Base-by-base conservation (phyloP, 2,888 invertebrate species). In the Chelonus formosanus region DNA sequence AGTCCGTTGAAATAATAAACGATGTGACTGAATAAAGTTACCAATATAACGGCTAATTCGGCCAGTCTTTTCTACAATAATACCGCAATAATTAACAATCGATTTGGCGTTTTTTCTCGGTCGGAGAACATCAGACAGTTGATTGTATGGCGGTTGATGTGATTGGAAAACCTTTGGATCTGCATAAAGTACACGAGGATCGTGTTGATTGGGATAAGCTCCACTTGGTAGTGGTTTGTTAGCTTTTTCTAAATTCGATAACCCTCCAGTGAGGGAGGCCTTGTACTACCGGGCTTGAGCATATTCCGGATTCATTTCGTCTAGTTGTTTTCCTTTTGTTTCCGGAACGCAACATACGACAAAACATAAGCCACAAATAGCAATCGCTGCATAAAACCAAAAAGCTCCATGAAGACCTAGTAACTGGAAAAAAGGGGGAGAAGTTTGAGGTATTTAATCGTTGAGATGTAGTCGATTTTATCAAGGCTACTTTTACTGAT, bases 301-400 rank as follows among this genome's bases (percentile, higher is more conserved):
- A 75, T 89, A 89, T 77, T 89, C 89, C 43, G 91, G 89, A 79
- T 92, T 91, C 90, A 96, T 95, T 84, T 96, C 95, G 80, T 94
- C 94, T 75, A 96, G 86, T 80, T 95, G 94, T 74, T 91, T 91
- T 0, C 96, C 96, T 83, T 94, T 95, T 3, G 96, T 96, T 85
- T 96, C 96, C 0, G 96, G 96, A 5, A 96, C 93, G 80, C 91
- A 92, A 78, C 92, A 91, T 3, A 92, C 91, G 1, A 95, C 92
- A 83, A 95, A 96, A 80, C 94, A 90, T 7, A 95, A 86, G 20
- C 94, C 93, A 34, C 92, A 88, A 0, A 94, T 89, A 55, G 94
- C 93, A 78, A 94, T 90, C 62, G 90, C 90, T 0, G 94, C 92
- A 83, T 95, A 96, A 70, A 96, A 86, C 92, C 94, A 95, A 84